Evolutionary conservation across 2,113 vertebrate species (phyloP).

Genomic region (Eleginops maclovinus): DNA sequence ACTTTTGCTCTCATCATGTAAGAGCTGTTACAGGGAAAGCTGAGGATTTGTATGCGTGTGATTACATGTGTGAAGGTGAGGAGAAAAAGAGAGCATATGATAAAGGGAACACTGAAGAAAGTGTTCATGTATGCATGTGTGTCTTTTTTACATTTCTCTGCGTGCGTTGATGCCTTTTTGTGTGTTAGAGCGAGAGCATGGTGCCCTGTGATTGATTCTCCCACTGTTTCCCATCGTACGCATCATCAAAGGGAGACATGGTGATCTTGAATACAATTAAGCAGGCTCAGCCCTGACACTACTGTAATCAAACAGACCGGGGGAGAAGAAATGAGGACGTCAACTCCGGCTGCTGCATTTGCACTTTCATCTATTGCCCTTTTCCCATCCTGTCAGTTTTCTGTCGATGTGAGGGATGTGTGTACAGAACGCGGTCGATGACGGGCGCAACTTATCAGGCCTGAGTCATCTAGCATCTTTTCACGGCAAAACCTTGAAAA

Average conservation of each 20-base stretch:
- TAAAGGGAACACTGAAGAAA: conserved; percentile 14
- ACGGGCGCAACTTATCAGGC: conserved; percentile 50
- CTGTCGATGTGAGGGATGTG: conserved; percentile 49
- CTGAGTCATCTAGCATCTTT: conserved; percentile 22
- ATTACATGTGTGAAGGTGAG: conserved; percentile 22
- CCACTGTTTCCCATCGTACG: conserved; percentile 46
- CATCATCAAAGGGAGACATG: conserved; percentile 71
- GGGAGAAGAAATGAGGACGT: conserved; percentile 68
- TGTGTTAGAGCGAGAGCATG: conserved; percentile 5
- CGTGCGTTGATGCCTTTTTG: conserved; percentile 26
- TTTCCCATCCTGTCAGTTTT: conserved; percentile 60
- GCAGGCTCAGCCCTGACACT: conserved; percentile 65
- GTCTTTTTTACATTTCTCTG: background rate
- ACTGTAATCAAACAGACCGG: conserved; percentile 72
- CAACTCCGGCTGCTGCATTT: conserved; percentile 67
- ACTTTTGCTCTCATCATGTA: conserved; percentile 35
- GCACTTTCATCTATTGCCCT: conserved; percentile 74
- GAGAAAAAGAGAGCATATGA: conserved; percentile 13
- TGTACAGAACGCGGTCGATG: conserved; percentile 41
- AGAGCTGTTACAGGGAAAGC: background rate
- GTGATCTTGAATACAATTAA: conserved; percentile 75
- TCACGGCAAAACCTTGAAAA: background rate
- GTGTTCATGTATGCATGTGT: conserved; percentile 1
- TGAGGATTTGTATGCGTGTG: background rate
- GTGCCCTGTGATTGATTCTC: conserved; percentile 65